Conservation (phyloP, 2,888 invertebrate species). For the Acrobasis suavella region DNA sequence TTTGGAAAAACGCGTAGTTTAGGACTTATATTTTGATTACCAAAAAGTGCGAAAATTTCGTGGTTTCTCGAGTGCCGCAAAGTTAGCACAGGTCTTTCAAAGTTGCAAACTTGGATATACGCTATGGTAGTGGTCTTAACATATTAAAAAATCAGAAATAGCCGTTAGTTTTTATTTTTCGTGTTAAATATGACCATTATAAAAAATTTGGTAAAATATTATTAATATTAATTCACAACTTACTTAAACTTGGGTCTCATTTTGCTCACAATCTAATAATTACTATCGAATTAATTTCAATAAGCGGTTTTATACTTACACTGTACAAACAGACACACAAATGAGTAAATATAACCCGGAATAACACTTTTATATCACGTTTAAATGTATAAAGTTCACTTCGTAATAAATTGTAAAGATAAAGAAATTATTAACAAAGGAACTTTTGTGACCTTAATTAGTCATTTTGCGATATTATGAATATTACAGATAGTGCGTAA, state of each 20-base stretch:
- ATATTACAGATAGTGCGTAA: neutral
- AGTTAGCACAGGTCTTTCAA: too few relatives aligned
- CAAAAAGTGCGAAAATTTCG: too few relatives aligned
- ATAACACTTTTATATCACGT: constrained; percentile 1
- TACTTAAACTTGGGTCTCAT: neutral
- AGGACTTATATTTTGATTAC: too few relatives aligned
- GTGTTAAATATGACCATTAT: too few relatives aligned
- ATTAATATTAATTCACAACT: neutral
- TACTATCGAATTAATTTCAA: neutral
- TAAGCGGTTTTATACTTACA: constrained; percentile 6
- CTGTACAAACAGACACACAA: neutral
- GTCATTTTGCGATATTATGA: neutral
- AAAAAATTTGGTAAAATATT: neutral
- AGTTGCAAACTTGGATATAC: too few relatives aligned
- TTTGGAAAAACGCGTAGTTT: too few relatives aligned
- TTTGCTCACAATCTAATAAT: neutral
- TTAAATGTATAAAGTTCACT: constrained; percentile 9
- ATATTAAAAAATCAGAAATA: too few relatives aligned
- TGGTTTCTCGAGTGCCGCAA: too few relatives aligned
- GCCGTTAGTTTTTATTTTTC: too few relatives aligned
- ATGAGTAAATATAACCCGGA: neutral
- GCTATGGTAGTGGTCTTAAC: too few relatives aligned
- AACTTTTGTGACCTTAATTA: constrained; percentile 8
- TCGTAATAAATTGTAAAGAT: constrained; percentile 1
- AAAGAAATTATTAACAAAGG: constrained; percentile 24